phyloP scores from a whole-genome alignment of 1,140 invertebrate genomes.

The Cataglyphis hispanica region DNA sequence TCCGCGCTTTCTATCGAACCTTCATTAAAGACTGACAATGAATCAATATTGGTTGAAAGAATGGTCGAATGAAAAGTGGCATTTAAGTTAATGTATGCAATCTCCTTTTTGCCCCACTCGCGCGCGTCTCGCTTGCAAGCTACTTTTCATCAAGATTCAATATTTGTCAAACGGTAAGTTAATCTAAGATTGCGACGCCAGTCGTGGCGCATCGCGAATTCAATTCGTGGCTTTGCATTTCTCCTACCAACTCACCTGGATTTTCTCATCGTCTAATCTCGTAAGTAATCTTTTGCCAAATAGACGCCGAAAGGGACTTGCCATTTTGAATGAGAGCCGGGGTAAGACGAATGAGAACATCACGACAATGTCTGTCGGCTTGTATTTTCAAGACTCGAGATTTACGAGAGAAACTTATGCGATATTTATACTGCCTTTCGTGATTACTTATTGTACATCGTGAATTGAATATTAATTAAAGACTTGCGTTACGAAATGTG shows the following conservation, averaged over 20 bases:
- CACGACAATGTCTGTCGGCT: constrained; percentile 3
- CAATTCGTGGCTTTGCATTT: not conserved
- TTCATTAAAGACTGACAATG: constrained; percentile 5
- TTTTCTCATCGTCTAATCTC: constrained; percentile 30
- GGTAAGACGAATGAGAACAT: not conserved
- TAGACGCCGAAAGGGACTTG: constrained; percentile 13
- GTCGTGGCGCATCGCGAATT: not conserved
- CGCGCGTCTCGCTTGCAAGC: not conserved
- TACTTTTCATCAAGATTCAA: constrained; percentile 4
- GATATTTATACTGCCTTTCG: not conserved
- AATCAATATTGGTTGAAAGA: constrained; percentile 9
- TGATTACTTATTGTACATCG: not conserved
- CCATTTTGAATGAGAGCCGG: constrained; percentile 37
- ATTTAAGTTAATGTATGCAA: not conserved
- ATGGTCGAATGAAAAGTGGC: not conserved
- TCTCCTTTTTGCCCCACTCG: no score
- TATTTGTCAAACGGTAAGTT: constrained; percentile 23
- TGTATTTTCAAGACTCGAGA: not conserved
- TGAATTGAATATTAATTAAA: constrained; percentile 31
- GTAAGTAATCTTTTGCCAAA: constrained; percentile 53
- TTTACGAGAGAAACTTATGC: not conserved
- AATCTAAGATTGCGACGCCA: constrained; percentile 21
- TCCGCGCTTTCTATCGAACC: not conserved
- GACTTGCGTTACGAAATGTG: not conserved
- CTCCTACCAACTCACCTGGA: not conserved